phyloP scores from a whole-genome alignment of 1,140 invertebrate genomes.

The Solenopsis fugax region DNA sequence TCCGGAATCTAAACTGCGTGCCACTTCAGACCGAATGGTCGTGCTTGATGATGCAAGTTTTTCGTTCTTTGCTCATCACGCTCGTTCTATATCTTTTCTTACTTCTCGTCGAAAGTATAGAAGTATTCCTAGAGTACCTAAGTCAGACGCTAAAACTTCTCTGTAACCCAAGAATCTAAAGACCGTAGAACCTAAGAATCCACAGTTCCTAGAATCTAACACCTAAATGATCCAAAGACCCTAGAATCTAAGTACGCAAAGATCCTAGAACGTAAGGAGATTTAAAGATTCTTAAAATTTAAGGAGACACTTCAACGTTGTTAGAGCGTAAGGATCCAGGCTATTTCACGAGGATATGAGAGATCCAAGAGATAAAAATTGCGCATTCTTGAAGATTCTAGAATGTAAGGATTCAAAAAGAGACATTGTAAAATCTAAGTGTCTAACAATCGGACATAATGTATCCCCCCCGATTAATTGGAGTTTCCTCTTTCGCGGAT shows the following conservation, averaged over 20 bases:
- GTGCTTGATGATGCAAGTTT: not conserved
- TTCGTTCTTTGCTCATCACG: not conserved
- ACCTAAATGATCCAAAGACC: conserved; percentile 57
- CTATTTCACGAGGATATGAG: conserved; percentile 20
- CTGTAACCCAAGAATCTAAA: conserved; percentile 47
- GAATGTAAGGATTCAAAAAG: conserved; percentile 41
- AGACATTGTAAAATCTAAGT: conserved; percentile 30
- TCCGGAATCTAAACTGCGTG: not conserved
- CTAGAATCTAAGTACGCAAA: conserved; percentile 56
- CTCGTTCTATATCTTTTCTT: not conserved
- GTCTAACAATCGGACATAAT: conserved; percentile 13
- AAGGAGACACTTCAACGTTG: conserved; percentile 28
- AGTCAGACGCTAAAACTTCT: conserved; percentile 32
- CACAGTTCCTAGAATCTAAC: conserved; percentile 64
- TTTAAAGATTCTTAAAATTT: conserved; percentile 57
- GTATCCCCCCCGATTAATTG: not conserved
- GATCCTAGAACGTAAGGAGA: conserved; percentile 57
- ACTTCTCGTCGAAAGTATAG: not conserved
- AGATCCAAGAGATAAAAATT: not conserved
- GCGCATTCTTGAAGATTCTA: conserved; percentile 49
- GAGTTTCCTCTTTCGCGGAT: not conserved
- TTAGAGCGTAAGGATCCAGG: conserved; percentile 46
- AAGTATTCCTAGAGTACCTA: conserved; percentile 38
- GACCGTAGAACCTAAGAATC: conserved; percentile 54
- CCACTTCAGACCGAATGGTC: not conserved